Evolutionary conservation across 2,113 vertebrate genomes (phyloP).

Genomic region (Eubucco bourcierii): DNA sequence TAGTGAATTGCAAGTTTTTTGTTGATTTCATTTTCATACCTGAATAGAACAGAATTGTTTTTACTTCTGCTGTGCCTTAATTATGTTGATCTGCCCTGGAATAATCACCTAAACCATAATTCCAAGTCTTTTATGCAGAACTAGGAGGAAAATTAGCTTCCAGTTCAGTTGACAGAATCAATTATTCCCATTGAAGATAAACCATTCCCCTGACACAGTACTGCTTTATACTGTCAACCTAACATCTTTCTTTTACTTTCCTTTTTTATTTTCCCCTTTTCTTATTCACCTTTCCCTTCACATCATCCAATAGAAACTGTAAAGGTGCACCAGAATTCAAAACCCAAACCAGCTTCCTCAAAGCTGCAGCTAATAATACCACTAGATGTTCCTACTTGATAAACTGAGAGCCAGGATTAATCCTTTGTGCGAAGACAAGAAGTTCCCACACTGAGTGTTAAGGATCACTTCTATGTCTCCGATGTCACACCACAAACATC

Average conservation of each 20-base stretch:
- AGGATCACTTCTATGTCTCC: background rate
- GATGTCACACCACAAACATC: background rate
- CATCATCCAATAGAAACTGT: background rate
- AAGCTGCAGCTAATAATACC: background rate
- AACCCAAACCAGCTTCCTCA: background rate
- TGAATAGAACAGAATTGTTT: background rate
- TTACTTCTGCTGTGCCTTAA: background rate
- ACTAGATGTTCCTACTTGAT: background rate
- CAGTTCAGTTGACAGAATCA: background rate
- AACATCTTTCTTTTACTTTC: background rate
- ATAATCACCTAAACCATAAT: background rate
- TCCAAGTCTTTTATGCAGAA: background rate
- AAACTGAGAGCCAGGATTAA: background rate
- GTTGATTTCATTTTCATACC: background rate
- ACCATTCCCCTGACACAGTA: background rate
- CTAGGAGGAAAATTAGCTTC: background rate
- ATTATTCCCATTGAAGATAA: background rate
- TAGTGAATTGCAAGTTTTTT: background rate
- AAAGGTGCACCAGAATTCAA: background rate
- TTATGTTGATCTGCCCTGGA: fast-evolving
- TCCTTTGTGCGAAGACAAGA: background rate
- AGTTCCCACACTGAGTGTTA: background rate
- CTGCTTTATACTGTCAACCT: background rate
- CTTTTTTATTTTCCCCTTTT: background rate
- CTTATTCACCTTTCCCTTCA: background rate